Evolutionary conservation across 2,797 vertebrate genomes (phyloP).

Genomic region (Gymnocypris eckloni): DNA sequence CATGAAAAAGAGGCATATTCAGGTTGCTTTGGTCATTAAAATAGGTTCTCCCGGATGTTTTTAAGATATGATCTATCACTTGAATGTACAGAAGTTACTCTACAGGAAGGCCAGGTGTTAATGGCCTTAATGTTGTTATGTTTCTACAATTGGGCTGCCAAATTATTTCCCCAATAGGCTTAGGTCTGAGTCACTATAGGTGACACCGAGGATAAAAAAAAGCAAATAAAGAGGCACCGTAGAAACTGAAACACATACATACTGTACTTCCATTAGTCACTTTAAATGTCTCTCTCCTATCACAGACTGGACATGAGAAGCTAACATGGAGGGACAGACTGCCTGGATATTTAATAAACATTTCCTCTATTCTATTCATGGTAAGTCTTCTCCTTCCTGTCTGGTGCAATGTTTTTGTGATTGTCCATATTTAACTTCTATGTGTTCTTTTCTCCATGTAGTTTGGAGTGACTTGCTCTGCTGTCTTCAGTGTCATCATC

Average conservation of each 20-base stretch:
- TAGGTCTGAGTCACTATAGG: not conserved
- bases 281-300: slow-evolving; percentile 13
- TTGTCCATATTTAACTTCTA: not conserved
- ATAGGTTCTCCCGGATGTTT: slow-evolving; percentile 5
- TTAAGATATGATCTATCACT: not conserved
- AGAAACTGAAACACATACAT: slow-evolving; percentile 8
- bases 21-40: not conserved
- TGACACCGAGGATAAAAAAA: not conserved
- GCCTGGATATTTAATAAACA: slow-evolving; percentile 91
- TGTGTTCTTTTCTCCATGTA: slow-evolving; percentile 62
- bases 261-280: slow-evolving; percentile 2
- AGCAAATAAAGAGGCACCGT: not conserved
- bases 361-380: slow-evolving; percentile 95
- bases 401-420: not conserved
- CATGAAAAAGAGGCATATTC: not conserved
- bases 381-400: slow-evolving; percentile 68
- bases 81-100: slow-evolving; percentile 25
- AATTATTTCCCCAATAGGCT: not conserved
- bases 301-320: slow-evolving; percentile 82
- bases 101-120: not conserved
- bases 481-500: slow-evolving; percentile 92
- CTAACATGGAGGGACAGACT: slow-evolving; percentile 91
- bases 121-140: slow-evolving; percentile 17
- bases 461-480: slow-evolving; percentile 93
- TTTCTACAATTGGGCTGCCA: slow-evolving; percentile 3